phyloP scores from a whole-genome alignment of 2,113 vertebrate species.

The Microtus richardsoni region DNA sequence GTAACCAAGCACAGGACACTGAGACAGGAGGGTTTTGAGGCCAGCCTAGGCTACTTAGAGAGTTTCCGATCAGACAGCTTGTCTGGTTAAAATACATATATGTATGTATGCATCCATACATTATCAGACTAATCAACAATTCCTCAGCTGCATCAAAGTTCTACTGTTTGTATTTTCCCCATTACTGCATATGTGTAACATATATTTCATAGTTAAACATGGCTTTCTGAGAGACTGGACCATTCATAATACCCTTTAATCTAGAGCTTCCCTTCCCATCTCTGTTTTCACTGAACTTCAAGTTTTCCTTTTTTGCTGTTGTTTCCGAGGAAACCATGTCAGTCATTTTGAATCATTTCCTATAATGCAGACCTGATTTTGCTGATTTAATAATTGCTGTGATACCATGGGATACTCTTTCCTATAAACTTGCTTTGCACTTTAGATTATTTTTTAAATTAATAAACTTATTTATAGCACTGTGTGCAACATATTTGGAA shows the following conservation, averaged over 20 bases:
- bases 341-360: neutral
- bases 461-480: neutral
- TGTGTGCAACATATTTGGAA: neutral
- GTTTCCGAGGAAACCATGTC: slow-evolving; percentile 23
- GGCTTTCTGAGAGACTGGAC: neutral
- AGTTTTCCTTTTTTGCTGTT: slow-evolving; percentile 1
- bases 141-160: slow-evolving; percentile 21
- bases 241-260: neutral
- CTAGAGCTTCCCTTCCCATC: neutral
- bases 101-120: neutral
- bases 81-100: neutral
- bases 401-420: slow-evolving; percentile 29
- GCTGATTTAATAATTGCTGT: neutral
- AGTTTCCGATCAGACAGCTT: neutral
- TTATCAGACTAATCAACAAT: slow-evolving; percentile 16
- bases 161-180: neutral
- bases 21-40: neutral
- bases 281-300: neutral
- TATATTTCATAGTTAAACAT: neutral
- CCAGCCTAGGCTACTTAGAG: neutral
- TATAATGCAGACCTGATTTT: neutral
- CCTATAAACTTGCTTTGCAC: neutral
- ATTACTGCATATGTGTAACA: neutral
- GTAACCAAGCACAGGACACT: neutral
- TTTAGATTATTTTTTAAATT: slow-evolving; percentile 8